Base-by-base conservation (phyloP, 2,797 vertebrate species). In the Linurgus olivaceus region DNA sequence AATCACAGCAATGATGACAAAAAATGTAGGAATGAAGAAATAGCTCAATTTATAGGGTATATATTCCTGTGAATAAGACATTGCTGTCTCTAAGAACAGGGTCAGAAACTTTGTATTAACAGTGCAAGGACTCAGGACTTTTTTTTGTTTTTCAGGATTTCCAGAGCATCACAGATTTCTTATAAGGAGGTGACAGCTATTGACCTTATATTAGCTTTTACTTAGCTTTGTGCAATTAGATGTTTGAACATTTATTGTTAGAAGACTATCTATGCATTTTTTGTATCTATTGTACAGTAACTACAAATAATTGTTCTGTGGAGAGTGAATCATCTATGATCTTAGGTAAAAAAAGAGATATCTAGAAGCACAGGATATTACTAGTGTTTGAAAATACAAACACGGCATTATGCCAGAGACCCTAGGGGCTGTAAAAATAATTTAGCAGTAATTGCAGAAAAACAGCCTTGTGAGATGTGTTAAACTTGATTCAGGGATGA, bases 321-420 rank as follows among this genome's bases (percentile, higher is more conserved):
- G 13, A 28, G 13, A 54, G 2, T 47, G 52, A 67, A 7, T 10
- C 50, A 58, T 20, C 31, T 24, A 25, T 37, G 28, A 65, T 4
- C 35, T 45, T 37, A 59, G 31, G 17, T 29, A 37, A 61, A 65
- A n/a, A 33, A 59, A 18, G 10, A 37, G 2, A 24, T 38, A 19
- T 35, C 19, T 47, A 45, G 61, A 67, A 11, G 19, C 48, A 14
- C 12, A 70, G 13, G 16, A 25, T 37, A 15, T 23, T 40, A 72
- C 38, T 7, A 31, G 9, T 33, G 20, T 54, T 86, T 80, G 20
- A 74, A 80, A 61, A 11, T 47, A 45, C 23, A 61, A 76, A 37
- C 4, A 57, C 0, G 0, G 1, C 10, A 52, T 48, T n/a, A 19
- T 38, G 38, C 4, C 51, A 73, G 47, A 54, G 17, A 13, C 9